Evolutionary conservation across 2,888 invertebrate species (phyloP).

Genomic region (Drosophila tanythrix): DNA sequence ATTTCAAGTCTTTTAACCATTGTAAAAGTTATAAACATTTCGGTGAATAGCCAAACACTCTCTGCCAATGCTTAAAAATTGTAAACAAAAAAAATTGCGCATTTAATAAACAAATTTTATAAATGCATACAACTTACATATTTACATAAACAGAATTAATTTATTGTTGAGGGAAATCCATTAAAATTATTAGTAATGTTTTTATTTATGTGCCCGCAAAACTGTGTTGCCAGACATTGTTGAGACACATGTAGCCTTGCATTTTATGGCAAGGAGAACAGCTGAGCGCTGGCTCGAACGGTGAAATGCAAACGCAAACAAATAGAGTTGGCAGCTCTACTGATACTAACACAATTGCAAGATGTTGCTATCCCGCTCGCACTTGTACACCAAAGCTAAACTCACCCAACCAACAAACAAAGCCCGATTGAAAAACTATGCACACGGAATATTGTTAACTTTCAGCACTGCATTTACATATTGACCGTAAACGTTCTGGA

Average conservation of each 20-base stretch:
- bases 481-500: neutral
- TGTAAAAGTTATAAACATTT: neutral
- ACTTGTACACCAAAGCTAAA: conserved; percentile 41
- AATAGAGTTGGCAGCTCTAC: conserved; percentile 40
- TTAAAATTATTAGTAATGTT: neutral
- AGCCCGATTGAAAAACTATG: conserved; percentile 44
- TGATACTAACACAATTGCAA: conserved; percentile 39
- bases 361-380: conserved; percentile 47
- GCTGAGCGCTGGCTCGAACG: conserved; percentile 34
- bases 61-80: neutral
- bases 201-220: conserved; percentile 11
- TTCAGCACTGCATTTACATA: conserved; percentile 22
- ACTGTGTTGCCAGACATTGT: conserved; percentile 30
- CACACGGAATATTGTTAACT: conserved; percentile 25
- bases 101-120: neutral
- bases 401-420: conserved; percentile 55
- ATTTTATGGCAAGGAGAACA: conserved; percentile 24
- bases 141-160: neutral
- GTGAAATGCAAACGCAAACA: conserved; percentile 11
- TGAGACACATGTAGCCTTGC: conserved; percentile 27
- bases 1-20: neutral
- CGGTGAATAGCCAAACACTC: neutral
- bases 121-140: neutral
- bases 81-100: neutral
- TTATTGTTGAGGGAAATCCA: neutral